A percentile compares a stretch with the other conserved stretches of the same genome.
phyloP scores from a whole-genome alignment of 2,113 vertebrate species.

The Trichomycterus rosablanca region DNA sequence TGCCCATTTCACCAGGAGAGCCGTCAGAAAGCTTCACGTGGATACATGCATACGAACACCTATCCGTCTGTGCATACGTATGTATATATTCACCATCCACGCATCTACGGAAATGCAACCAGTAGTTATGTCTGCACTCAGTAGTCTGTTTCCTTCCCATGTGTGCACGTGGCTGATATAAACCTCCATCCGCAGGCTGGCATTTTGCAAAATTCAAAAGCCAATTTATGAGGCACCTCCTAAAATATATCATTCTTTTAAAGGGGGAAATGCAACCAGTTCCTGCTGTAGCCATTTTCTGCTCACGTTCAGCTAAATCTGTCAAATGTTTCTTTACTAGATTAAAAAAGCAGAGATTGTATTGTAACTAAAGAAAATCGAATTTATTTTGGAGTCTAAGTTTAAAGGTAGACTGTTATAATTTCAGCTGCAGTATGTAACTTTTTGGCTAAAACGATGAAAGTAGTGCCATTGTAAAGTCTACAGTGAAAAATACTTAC shows the following conservation, averaged over 20 bases:
- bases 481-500: too few relatives aligned
- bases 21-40: conserved; percentile 60
- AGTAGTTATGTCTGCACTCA: conserved; percentile 45
- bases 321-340: conserved; percentile 24
- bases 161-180: conserved; percentile 48
- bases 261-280: conserved; percentile 24
- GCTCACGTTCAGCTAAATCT: conserved; percentile 26
- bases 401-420: too few relatives aligned
- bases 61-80: conserved; percentile 46
- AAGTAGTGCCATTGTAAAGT: too few relatives aligned
- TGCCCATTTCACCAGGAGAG: conserved; percentile 77
- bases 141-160: conserved; percentile 46
- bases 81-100: conserved; percentile 47
- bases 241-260: conserved; percentile 15
- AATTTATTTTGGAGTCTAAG: too few relatives aligned
- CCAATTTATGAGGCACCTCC: conserved; percentile 45
- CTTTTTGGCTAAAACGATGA: too few relatives aligned
- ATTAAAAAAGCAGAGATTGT: conserved; percentile 15
- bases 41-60: conserved; percentile 57
- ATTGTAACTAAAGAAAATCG: too few relatives aligned
- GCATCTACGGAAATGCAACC: conserved; percentile 39
- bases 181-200: conserved; percentile 37
- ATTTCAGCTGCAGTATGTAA: too few relatives aligned
- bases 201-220: conserved; percentile 43
- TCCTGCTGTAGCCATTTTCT: conserved; percentile 48